phyloP scores from a whole-genome alignment of 2,888 invertebrate species.

The Coremacera marginata region DNA sequence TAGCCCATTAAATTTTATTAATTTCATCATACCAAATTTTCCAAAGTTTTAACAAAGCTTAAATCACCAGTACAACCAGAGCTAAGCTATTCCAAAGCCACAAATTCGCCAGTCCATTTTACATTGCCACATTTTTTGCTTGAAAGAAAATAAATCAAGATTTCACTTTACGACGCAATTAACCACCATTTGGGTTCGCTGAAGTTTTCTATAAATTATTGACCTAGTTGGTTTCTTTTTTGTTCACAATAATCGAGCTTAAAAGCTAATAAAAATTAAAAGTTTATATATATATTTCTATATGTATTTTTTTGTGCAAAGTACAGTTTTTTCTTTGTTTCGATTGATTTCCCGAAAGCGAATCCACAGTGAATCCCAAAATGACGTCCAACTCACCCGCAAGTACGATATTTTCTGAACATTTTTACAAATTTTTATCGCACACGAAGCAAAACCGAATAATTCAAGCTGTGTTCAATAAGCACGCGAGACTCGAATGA shows the following conservation, averaged over 20 bases:
- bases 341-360: slow-evolving; percentile 20
- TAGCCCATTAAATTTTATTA: background rate
- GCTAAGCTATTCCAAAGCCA: background rate
- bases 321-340: slow-evolving; percentile 36
- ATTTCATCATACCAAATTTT: slow-evolving; percentile 12
- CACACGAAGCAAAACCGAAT: too few species aligned
- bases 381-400: slow-evolving; percentile 52
- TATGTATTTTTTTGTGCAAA: slow-evolving; percentile 2
- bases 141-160: background rate
- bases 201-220: slow-evolving; percentile 32
- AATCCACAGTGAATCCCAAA: slow-evolving; percentile 36
- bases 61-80: background rate
- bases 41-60: background rate
- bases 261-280: slow-evolving; percentile 27
- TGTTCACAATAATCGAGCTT: slow-evolving; percentile 37
- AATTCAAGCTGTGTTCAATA: too few species aligned
- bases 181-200: background rate
- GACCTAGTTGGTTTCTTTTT: slow-evolving; percentile 21
- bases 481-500: background rate
- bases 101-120: background rate
- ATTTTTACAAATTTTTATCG: too few species aligned
- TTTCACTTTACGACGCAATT: slow-evolving; percentile 35
- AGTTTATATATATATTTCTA: slow-evolving; percentile 32
- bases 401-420: slow-evolving; percentile 49
- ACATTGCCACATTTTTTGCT: background rate